Evolutionary conservation across 1,140 invertebrate species (phyloP).

Genomic region (Drosophila sp.): DNA sequence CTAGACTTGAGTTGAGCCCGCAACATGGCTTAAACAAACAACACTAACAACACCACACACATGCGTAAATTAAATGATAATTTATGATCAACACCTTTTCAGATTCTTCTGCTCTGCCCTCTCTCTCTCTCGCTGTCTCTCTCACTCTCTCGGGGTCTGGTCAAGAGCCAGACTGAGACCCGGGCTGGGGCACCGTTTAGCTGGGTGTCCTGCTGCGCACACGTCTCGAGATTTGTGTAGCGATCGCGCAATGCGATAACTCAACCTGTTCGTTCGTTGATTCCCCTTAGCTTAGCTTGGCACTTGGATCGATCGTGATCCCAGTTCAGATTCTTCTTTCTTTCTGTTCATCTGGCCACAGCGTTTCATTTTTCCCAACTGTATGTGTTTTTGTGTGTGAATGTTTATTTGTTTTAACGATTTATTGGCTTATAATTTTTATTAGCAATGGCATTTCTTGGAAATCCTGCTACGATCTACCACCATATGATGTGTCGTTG

Average conservation of each 20-base stretch:
- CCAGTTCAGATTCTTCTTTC: constrained; percentile 6
- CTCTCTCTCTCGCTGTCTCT: constrained; percentile 11
- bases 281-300: background rate
- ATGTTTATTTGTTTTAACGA: constrained; percentile 68
- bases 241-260: constrained; percentile 81
- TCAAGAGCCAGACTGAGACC: background rate
- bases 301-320: constrained; percentile 31
- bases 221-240: constrained; percentile 79
- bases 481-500: constrained; percentile 54
- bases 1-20: constrained; percentile 4
- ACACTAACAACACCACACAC: constrained; percentile 65
- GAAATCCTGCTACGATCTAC: constrained; percentile 53
- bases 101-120: constrained; percentile 58
- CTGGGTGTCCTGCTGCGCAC: constrained; percentile 81
- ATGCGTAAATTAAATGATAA: constrained; percentile 83
- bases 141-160: constrained; percentile 10
- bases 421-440: constrained; percentile 83
- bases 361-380: constrained; percentile 57
- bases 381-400: constrained; percentile 19
- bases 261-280: constrained; percentile 73
- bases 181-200: constrained; percentile 59
- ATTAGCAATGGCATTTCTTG: constrained; percentile 78
- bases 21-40: constrained; percentile 40
- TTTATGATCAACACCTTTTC: constrained; percentile 82
- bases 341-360: constrained; percentile 47